These are phyloP conservation scores for Sylvia borin DNA, from an alignment of 2,797 vertebrate genomes.

Conservation along the genomic window DNA sequence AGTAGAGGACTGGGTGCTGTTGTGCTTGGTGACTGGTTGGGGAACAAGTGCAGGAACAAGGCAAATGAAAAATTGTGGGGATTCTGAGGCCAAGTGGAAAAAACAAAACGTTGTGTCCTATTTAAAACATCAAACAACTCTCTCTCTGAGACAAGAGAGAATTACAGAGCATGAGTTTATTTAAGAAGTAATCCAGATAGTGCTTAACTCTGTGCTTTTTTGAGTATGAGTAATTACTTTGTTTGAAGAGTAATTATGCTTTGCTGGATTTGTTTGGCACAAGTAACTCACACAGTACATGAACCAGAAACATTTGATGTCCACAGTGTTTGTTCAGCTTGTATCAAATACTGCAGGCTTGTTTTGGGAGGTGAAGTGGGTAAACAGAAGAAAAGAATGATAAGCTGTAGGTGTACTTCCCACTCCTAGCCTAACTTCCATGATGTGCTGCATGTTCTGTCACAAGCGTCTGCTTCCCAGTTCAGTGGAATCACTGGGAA, in stretches of 20 bases:
- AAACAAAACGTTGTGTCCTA: background rate
- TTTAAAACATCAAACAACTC: background rate
- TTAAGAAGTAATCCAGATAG: constrained; percentile 25
- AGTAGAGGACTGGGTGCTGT: background rate
- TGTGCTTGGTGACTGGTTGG: background rate
- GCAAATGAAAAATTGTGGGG: background rate
- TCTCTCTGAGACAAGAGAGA: background rate
- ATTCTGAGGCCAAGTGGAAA: background rate
- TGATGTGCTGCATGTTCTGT: background rate
- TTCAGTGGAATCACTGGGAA: background rate
- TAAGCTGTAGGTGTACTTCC: background rate
- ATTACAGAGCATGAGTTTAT: background rate
- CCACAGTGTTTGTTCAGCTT: constrained; percentile 31
- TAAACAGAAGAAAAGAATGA: background rate
- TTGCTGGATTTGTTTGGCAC: constrained; percentile 26
- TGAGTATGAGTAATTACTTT: constrained; percentile 14
- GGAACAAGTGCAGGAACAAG: background rate
- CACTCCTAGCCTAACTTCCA: background rate
- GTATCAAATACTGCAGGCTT: background rate
- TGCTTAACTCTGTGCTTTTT: background rate
- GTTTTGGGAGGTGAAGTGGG: background rate
- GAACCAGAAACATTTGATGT: constrained; percentile 23
- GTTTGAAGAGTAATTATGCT: constrained; percentile 25
- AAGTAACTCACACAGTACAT: background rate
- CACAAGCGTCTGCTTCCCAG: background rate